Evolutionary conservation across 2,113 vertebrate species (phyloP), one percentile per base, ranked within the genome.

Genomic region (Hypomesus transpacificus): DNA sequence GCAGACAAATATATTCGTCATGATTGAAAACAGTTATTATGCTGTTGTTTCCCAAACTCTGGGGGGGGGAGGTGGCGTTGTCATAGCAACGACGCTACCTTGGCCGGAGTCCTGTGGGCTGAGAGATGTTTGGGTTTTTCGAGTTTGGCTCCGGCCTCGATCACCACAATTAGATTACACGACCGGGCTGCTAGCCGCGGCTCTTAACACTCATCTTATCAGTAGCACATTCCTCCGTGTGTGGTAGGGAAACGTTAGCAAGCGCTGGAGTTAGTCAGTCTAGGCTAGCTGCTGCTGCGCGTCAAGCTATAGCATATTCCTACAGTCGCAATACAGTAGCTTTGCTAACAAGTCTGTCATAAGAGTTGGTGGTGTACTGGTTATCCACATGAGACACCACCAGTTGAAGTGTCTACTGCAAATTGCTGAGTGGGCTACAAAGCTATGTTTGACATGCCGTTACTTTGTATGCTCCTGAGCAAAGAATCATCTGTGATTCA

Each of bases 11-110:
- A 66, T 64, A 79, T 21, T 53, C 72, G 80, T 73, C 31, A 52
- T 65, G 76, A 65, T 46, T 46, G 39, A 85, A 26, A 81, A 75
- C 63, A 68, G 75, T 80, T 79, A 82, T 86, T 63, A 68, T 60
- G 78, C 51, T 46, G 50, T 63, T 76, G 67, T 60, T 66, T 31
- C 66, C 24, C 77, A 51, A 72, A 24, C 75, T 75, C 80, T 80
- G 70, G 54, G 68, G 53, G 57, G 34, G 65, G 51, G 52, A 72
- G 61, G 52, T 18, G 26, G 53, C 28, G 24, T 66, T 69, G 53
- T 54, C 51, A 53, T 39, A 52, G 24, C 59, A 56, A 34, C n/a
- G 52, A 46, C 8, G 21, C 21, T 66, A 59, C 56, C 34, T 65
- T 16, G 61, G 31, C 63, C 21, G 18, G 31, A 11, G 63, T 18